Conservation (phyloP, 2,113 vertebrate species). For the Dicerorhinus sumatrensis region DNA sequence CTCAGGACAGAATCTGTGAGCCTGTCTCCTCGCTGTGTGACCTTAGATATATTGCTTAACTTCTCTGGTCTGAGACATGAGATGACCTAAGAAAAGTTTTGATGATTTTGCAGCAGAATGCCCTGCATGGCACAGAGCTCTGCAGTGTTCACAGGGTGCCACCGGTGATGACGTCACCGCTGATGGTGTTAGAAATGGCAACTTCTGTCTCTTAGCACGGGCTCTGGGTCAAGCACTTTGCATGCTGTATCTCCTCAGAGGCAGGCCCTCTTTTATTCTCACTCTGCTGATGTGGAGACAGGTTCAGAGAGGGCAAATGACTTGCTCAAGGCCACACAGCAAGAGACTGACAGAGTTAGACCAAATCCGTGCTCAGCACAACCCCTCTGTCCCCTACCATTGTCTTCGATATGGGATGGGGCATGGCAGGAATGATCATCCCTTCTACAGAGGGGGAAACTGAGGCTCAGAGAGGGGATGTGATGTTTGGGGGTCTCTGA, state of each 20-base stretch:
- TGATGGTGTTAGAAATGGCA: rapidly evolving
- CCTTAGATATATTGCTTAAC: background rate
- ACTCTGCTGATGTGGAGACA: background rate
- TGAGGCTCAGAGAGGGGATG: background rate
- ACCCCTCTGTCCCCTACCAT: rapidly evolving
- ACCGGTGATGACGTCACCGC: rapidly evolving
- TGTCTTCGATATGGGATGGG: background rate
- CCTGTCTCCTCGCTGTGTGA: background rate
- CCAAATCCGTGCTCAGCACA: background rate
- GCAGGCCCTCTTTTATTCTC: background rate
- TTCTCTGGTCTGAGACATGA: background rate
- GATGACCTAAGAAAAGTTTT: background rate
- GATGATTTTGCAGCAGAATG: background rate
- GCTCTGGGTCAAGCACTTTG: rapidly evolving
- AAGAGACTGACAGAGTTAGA: background rate
- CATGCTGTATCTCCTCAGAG: rapidly evolving
- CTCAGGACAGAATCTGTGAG: background rate
- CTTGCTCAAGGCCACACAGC: background rate
- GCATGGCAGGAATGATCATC: background rate
- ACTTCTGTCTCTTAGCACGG: background rate
- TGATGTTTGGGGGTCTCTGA: background rate
- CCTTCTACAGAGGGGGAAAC: background rate
- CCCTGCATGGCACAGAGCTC: rapidly evolving
- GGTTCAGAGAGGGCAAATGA: background rate
- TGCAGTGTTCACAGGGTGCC: rapidly evolving